These are phyloP conservation scores for Melanostoma scalare DNA, from an alignment of 2,888 invertebrate species.

Conservation along the genomic window DNA sequence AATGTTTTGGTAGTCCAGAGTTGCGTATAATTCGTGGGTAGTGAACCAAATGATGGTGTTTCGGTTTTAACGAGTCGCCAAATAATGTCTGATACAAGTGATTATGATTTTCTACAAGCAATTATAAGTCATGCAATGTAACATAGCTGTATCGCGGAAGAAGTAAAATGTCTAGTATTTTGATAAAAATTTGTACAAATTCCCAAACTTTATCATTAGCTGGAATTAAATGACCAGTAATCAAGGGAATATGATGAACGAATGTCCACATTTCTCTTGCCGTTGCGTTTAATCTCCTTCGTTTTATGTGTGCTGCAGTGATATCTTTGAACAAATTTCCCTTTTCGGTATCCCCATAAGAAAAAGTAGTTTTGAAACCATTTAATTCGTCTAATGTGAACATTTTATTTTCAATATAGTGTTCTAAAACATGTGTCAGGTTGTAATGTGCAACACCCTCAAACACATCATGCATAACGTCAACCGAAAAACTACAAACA, in stretches of 20 bases:
- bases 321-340: constrained; percentile 54
- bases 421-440: constrained; percentile 42
- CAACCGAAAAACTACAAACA: constrained; percentile 42
- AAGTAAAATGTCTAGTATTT: constrained; percentile 38
- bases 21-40: constrained; percentile 19
- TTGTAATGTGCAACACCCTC: constrained; percentile 56
- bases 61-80: constrained; percentile 13
- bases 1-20: constrained; percentile 20
- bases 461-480: constrained; percentile 67
- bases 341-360: constrained; percentile 64
- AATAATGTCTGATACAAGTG: constrained; percentile 21
- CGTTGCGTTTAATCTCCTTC: constrained; percentile 48
- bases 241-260: constrained; percentile 54
- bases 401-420: constrained; percentile 50
- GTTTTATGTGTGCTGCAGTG: constrained; percentile 35
- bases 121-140: constrained; percentile 22
- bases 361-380: constrained; percentile 53
- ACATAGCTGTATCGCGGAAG: constrained; percentile 27
- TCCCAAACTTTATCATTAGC: constrained; percentile 47
- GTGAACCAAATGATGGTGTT: constrained; percentile 10
- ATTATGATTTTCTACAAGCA: constrained; percentile 20
- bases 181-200: constrained; percentile 33
- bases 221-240: constrained; percentile 55
- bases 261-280: constrained; percentile 69
- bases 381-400: constrained; percentile 63